These are phyloP conservation scores for Drosophila ironensis DNA, from an alignment of 1,140 invertebrate species.

Conservation along the genomic window DNA sequence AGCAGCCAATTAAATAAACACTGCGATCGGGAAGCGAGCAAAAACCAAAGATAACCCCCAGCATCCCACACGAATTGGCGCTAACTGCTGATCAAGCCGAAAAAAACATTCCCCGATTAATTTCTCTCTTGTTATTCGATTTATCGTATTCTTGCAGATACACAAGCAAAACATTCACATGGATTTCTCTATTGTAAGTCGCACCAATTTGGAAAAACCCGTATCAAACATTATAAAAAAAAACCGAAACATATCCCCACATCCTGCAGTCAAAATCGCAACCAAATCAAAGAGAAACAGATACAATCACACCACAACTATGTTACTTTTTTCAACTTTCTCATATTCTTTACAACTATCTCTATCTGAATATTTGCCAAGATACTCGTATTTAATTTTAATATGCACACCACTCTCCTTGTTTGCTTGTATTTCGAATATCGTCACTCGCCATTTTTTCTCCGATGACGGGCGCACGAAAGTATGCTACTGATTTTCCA, in stretches of 20 bases:
- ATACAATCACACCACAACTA: constrained; percentile 29
- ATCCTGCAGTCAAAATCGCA: constrained; percentile 37
- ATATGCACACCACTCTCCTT: constrained; percentile 31
- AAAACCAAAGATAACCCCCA: constrained; percentile 19
- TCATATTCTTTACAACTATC: constrained; percentile 14
- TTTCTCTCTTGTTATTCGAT: constrained; percentile 73
- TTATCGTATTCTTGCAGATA: constrained; percentile 81
- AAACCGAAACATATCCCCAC: constrained; percentile 30
- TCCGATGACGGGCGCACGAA: constrained; percentile 44
- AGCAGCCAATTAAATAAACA: constrained; percentile 2
- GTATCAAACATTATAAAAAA: constrained; percentile 27
- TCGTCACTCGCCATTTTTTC: constrained; percentile 33
- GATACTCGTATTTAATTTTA: constrained; percentile 23
- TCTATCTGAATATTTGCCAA: constrained; percentile 30
- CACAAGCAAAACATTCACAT: constrained; percentile 81
- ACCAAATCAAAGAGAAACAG: constrained; percentile 11
- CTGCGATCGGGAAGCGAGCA: constrained; percentile 11
- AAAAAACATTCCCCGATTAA: constrained; percentile 60
- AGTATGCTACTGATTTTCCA: constrained; percentile 65
- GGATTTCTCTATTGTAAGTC: constrained; percentile 81
- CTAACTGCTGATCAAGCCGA: constrained; percentile 26
- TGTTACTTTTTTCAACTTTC: constrained; percentile 22
- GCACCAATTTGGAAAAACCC: constrained; percentile 61
- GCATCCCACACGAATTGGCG: constrained; percentile 36
- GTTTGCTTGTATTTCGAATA: constrained; percentile 25